These are phyloP conservation scores for Lepidurus packardi DNA, from an alignment of 1,140 invertebrate genomes.

Conservation along the genomic window DNA sequence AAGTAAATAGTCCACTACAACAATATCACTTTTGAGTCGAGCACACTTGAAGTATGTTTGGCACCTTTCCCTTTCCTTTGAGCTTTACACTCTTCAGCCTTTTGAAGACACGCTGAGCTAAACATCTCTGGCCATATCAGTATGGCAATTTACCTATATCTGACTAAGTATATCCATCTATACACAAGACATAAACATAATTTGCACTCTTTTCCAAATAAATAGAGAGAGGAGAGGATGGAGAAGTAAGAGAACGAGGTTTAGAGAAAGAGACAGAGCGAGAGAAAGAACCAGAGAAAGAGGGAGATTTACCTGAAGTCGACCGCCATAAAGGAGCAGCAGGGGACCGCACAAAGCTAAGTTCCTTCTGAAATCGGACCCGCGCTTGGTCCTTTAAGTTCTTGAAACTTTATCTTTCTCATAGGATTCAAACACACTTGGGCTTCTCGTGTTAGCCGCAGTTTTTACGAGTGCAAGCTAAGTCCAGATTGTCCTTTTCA, in stretches of 20 bases:
- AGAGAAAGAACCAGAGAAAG: neutral
- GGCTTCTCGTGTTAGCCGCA: neutral
- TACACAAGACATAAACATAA: too few species aligned
- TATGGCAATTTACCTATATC: too few species aligned
- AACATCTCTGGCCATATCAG: too few species aligned
- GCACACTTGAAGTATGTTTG: neutral
- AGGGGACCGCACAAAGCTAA: neutral
- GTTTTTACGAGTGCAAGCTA: neutral
- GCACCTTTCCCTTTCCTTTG: too few species aligned
- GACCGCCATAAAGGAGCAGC: constrained; percentile 12
- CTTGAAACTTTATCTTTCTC: constrained; percentile 22
- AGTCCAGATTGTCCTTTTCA: too few species aligned
- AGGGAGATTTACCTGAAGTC: neutral
- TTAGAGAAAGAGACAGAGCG: too few species aligned
- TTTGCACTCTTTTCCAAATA: too few species aligned
- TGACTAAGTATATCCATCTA: too few species aligned
- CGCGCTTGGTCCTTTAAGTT: neutral
- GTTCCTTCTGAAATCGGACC: neutral
- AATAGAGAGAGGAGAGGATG: too few species aligned
- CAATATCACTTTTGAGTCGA: neutral
- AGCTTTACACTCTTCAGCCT: too few species aligned
- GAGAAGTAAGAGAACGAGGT: too few species aligned
- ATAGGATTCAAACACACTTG: neutral
- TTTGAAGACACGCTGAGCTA: too few species aligned
- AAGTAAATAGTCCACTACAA: neutral